Conservation (phyloP, 2,888 invertebrate genomes). For the Cabera pusaria region DNA sequence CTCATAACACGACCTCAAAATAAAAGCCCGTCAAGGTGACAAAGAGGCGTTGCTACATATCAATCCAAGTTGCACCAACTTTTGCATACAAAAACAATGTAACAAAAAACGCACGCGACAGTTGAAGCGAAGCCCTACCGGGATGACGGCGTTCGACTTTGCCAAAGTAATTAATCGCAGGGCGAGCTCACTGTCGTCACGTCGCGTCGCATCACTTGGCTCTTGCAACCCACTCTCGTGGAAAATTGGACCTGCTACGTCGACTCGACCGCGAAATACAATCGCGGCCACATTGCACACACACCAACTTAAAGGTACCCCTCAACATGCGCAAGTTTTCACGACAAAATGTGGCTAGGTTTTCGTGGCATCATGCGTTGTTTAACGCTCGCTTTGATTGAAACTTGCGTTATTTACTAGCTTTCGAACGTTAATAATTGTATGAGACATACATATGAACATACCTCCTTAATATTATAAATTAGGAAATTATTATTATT, state of each 20-base stretch:
- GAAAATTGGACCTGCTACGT: slow-evolving; percentile 72
- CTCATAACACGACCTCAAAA: too few relatives aligned
- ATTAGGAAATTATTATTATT: too few relatives aligned
- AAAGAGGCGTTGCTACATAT: slow-evolving; percentile 34
- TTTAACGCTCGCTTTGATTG: too few relatives aligned
- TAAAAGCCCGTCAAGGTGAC: slow-evolving; percentile 4
- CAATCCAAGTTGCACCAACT: slow-evolving; percentile 39
- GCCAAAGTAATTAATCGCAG: slow-evolving; percentile 75
- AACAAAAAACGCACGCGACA: slow-evolving; percentile 62
- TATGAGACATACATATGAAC: too few relatives aligned
- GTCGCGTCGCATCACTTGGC: slow-evolving; percentile 71
- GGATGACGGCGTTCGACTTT: slow-evolving; percentile 55
- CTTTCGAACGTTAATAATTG: too few relatives aligned
- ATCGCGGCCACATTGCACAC: slow-evolving; percentile 34
- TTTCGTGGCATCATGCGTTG: too few relatives aligned
- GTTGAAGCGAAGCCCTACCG: slow-evolving; percentile 67
- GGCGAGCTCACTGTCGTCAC: slow-evolving; percentile 62
- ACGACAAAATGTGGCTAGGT: too few relatives aligned
- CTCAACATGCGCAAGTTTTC: not conserved
- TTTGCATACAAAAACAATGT: slow-evolving; percentile 52
- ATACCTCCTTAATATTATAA: too few relatives aligned
- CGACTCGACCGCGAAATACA: slow-evolving; percentile 64
- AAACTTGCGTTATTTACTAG: too few relatives aligned
- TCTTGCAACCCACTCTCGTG: slow-evolving; percentile 58
- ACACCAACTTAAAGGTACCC: slow-evolving; percentile 4